These are phyloP conservation scores for Morus bassanus DNA, from an alignment of 2,797 vertebrate species.

Conservation along the genomic window DNA sequence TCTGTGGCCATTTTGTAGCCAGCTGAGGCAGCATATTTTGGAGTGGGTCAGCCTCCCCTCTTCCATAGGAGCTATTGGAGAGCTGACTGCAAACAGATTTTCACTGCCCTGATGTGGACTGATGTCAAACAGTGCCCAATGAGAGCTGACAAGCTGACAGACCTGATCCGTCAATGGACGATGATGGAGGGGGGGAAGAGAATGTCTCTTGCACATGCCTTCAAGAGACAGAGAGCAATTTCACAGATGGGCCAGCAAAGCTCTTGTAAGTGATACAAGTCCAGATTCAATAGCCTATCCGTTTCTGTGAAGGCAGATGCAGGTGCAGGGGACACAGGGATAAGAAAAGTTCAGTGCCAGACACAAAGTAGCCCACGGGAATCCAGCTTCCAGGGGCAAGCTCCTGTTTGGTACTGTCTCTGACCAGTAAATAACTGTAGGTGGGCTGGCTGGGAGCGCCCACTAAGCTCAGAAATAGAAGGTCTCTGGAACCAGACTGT, in stretches of 20 bases:
- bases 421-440: background rate
- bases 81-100: slow-evolving; percentile 79
- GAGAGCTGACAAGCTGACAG: slow-evolving; percentile 78
- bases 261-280: slow-evolving; percentile 45
- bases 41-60: slow-evolving; percentile 55
- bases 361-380: background rate
- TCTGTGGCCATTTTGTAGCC: background rate
- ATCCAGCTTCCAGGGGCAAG: background rate
- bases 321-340: background rate
- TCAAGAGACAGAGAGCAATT: slow-evolving; percentile 48
- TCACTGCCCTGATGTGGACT: slow-evolving; percentile 67
- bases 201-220: background rate
- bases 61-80: slow-evolving; percentile 65
- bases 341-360: background rate
- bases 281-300: slow-evolving; percentile 51
- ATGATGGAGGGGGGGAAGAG: background rate
- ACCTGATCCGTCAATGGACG: slow-evolving; percentile 62
- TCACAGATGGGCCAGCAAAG: slow-evolving; percentile 29
- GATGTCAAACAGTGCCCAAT: slow-evolving; percentile 72
- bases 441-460: background rate
- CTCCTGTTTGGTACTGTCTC: background rate
- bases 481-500: background rate
- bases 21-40: slow-evolving; percentile 56
- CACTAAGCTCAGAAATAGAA: background rate
- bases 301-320: background rate